Conservation (phyloP, 2,888 invertebrate genomes). For the Agonopterix alstromeriana region DNA sequence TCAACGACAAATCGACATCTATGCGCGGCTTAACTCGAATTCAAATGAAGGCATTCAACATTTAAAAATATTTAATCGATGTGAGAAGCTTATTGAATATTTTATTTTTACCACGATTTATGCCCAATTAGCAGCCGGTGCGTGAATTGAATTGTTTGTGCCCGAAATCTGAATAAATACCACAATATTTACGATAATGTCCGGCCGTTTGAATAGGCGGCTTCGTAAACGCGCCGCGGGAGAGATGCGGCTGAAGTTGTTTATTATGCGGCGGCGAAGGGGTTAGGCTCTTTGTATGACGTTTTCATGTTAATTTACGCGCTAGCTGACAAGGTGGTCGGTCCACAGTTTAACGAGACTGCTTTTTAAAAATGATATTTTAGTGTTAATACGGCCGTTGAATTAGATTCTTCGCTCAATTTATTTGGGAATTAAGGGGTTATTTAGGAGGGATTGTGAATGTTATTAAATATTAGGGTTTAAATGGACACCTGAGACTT, state of each 20-base stretch:
- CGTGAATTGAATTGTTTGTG: slow-evolving; percentile 76
- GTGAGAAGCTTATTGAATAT: slow-evolving; percentile 69
- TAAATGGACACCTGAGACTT: slow-evolving; percentile 7
- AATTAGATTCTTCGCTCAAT: slow-evolving; percentile 37
- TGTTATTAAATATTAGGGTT: slow-evolving; percentile 9
- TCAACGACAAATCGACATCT: slow-evolving; percentile 53
- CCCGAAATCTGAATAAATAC: slow-evolving; percentile 71
- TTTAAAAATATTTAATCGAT: slow-evolving; percentile 64
- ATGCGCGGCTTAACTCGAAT: slow-evolving; percentile 57
- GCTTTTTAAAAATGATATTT: slow-evolving; percentile 55
- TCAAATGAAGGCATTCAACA: slow-evolving; percentile 62
- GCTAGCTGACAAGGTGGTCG: slow-evolving; percentile 65
- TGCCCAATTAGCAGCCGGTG: slow-evolving; percentile 70
- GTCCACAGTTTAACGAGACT: slow-evolving; percentile 20
- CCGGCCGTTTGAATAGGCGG: slow-evolving; percentile 60
- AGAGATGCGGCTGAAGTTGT: slow-evolving; percentile 24
- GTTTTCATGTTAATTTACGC: slow-evolving; percentile 63
- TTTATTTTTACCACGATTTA: slow-evolving; percentile 71
- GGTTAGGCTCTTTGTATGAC: slow-evolving; percentile 67
- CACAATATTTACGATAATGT: slow-evolving; percentile 75
- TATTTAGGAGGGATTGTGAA: slow-evolving; percentile 23
- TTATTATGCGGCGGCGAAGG: slow-evolving; percentile 63
- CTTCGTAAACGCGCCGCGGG: slow-evolving; percentile 51
- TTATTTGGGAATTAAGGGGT: slow-evolving; percentile 37
- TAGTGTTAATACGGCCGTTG: slow-evolving; percentile 61